A percentile compares a stretch with the other conserved stretches of the same genome.
Conservation (phyloP, 1,140 invertebrate genomes). For the Papilio glaucus region DNA sequence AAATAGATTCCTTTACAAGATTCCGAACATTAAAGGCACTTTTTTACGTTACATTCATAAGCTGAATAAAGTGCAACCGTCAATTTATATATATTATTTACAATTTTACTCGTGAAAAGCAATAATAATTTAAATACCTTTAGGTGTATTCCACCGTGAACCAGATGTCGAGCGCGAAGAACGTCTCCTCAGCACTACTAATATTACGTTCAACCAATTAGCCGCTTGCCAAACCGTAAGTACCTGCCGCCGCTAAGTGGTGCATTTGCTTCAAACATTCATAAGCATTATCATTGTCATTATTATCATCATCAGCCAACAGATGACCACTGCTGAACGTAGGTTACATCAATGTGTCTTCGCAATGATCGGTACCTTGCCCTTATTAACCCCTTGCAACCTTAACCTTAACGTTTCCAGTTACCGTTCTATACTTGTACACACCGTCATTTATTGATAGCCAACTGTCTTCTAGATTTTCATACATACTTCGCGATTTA, state of each 20-base stretch:
- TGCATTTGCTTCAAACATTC: background rate
- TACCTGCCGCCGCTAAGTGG: background rate
- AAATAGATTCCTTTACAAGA: too few species aligned
- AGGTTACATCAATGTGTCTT: background rate
- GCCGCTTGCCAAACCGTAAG: slow-evolving; percentile 69
- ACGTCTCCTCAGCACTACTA: slow-evolving; percentile 61
- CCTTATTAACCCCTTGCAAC: too few species aligned
- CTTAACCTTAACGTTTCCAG: too few species aligned
- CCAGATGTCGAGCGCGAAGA: slow-evolving; percentile 68
- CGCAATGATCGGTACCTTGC: too few species aligned
- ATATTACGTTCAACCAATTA: slow-evolving; percentile 71
- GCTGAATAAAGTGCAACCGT: too few species aligned
- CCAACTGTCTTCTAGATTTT: too few species aligned
- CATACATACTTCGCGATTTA: too few species aligned
- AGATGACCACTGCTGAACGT: background rate
- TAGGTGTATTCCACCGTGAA: slow-evolving; percentile 70
- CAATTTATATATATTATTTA: too few species aligned
- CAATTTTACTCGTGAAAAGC: slow-evolving; percentile 2
- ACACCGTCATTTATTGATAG: too few species aligned
- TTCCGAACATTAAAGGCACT: too few species aligned
- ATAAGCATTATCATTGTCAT: background rate
- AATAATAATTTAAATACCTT: slow-evolving; percentile 7
- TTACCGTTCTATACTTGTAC: too few species aligned
- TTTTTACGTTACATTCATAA: too few species aligned
- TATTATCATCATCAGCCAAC: background rate